Base-by-base conservation (phyloP, 2,888 invertebrate genomes). In the Macrosiphum euphorbiae region DNA sequence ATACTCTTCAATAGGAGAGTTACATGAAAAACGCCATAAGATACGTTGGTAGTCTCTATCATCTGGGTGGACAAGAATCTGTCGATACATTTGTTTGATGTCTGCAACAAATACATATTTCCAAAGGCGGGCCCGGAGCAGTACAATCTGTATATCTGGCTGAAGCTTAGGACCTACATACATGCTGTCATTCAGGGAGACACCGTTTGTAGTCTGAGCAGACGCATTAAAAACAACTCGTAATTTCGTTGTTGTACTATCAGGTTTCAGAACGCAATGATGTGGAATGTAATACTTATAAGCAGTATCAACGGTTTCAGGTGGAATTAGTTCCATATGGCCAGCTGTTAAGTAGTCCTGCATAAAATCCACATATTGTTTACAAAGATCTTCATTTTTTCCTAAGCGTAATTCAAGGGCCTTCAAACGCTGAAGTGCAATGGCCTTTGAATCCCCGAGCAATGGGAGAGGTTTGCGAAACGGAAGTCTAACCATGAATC, bases 111-210 rank as follows among this genome's bases (percentile, higher is more conserved):
- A 20, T 11, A 52, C 11, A 52, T 52, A 52, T 11, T 52, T 52
- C 52, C 52, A 20, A 11, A 52, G 52, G 2, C 52, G 52, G 16
- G 52, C 52, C 20, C 86, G 28, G 26, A 86, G 28, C 10, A 95
- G 87, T 1, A 95, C 92, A 47, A 95, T 95, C 61, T 95, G 94
- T 61, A 95, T 91, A 85, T 95, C 95, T 11, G 94, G 61, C 92
- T 95, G 95, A 7, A 95, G 86, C 4, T 94, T 94, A 24, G 95
- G 95, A 44, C 95, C 95, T 0, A 95, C 94, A 92, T 95, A 88
- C 5, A 95, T 90, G 26, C 94, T 94, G n/a, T 95, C 94, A 92
- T 95, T 95, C 10, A 95, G 90, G 10, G 95, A 95, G 2, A 94
- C 91, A 3, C 95, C 95, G 44, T 95, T 95, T n/a, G 50, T 91